Percentiles rank a stretch among this genome's conserved stretches.
Evolutionary conservation across 2,888 invertebrate species (phyloP).

Genomic region (Didymodactylos carnosus): DNA sequence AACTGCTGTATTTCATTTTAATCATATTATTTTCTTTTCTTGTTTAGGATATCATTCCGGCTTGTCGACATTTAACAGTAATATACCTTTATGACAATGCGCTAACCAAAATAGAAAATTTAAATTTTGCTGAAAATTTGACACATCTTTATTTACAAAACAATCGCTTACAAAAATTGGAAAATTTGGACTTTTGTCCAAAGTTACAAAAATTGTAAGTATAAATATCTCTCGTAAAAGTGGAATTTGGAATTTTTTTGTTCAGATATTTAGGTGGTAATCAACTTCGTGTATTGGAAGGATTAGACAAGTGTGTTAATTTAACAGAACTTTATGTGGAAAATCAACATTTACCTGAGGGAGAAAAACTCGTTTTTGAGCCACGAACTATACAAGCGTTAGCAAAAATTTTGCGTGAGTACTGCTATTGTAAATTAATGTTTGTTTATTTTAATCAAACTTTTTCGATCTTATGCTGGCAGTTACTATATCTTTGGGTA

Average conservation of each 20-base stretch:
- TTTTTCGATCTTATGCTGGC: too few relatives aligned
- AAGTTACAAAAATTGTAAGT: slow-evolving; percentile 29
- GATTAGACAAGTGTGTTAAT: slow-evolving; percentile 26
- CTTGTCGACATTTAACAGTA: slow-evolving; percentile 21
- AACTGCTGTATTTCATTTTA: too few relatives aligned
- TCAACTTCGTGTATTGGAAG: slow-evolving; percentile 31
- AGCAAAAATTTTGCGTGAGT: slow-evolving; percentile 22
- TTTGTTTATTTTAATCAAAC: too few relatives aligned
- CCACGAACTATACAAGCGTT: slow-evolving; percentile 26
- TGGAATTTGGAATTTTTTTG: too few relatives aligned
- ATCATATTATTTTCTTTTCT: too few relatives aligned
- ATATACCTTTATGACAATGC: slow-evolving; percentile 34
- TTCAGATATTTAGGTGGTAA: slow-evolving; percentile 33
- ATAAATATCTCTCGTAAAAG: too few relatives aligned
- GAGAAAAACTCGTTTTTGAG: slow-evolving; percentile 33
- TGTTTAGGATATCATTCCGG: background rate
- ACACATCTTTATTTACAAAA: slow-evolving; percentile 34
- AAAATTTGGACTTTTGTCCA: slow-evolving; percentile 22
- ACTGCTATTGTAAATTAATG: too few relatives aligned
- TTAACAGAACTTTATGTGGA: slow-evolving; percentile 33
- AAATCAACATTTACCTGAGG: slow-evolving; percentile 29
- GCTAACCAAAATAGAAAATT: slow-evolving; percentile 24
- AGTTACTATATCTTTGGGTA: too few relatives aligned
- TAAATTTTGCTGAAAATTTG: slow-evolving; percentile 25
- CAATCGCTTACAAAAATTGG: slow-evolving; percentile 27